phyloP scores from a whole-genome alignment of 92 coral and sea anemone genomes.

The Actinernus sp. region DNA sequence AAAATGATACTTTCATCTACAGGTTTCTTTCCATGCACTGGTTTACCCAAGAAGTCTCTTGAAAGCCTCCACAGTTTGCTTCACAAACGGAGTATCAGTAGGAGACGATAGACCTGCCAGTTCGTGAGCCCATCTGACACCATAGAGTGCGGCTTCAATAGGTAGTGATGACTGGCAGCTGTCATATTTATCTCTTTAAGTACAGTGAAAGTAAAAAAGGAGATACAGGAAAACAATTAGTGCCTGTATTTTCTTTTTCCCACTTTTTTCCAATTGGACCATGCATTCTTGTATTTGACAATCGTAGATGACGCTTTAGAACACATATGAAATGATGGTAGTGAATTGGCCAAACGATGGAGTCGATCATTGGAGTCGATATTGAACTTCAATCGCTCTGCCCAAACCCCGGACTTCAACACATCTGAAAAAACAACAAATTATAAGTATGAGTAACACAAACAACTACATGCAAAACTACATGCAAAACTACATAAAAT shows the following conservation, averaged over 20 bases:
- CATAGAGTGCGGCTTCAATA: constrained; percentile 38
- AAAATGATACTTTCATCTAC: not conserved
- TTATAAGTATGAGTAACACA: too few species aligned
- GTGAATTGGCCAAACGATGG: not conserved
- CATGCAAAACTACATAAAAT: too few species aligned
- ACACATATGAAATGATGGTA: not conserved
- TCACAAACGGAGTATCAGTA: constrained; percentile 45
- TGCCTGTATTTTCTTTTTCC: constrained; percentile 23
- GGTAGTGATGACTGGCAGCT: constrained; percentile 38
- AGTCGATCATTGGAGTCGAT: not conserved
- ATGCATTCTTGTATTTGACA: not conserved
- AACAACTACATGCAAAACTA: too few species aligned
- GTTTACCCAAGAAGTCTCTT: constrained; percentile 48
- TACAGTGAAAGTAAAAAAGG: constrained; percentile 26
- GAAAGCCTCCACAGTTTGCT: constrained; percentile 55
- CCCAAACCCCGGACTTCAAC: not conserved
- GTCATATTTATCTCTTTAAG: constrained; percentile 29
- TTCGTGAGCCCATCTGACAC: constrained; percentile 54
- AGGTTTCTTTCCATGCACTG: constrained; percentile 9
- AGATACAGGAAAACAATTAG: constrained; percentile 28
- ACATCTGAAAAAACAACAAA: not conserved
- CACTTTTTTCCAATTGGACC: constrained; percentile 5
- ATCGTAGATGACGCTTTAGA: not conserved
- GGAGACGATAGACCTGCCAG: constrained; percentile 63
- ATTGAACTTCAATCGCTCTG: not conserved